Evolutionary conservation across 1,140 invertebrate genomes (phyloP).

Genomic region (Cydia strobilella): DNA sequence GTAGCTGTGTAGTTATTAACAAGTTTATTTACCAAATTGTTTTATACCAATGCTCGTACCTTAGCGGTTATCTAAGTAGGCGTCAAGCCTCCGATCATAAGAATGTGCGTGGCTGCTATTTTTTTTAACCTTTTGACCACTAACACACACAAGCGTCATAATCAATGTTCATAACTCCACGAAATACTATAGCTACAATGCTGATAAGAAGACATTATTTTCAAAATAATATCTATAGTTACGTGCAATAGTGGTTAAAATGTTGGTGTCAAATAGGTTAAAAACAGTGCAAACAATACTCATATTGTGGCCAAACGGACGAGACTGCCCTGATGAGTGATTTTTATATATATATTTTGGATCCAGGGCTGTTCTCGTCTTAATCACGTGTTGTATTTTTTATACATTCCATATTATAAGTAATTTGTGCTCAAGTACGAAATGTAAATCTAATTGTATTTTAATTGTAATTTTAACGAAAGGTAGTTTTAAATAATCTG

Average conservation of each 20-base stretch:
- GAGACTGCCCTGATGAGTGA: constrained; percentile 21
- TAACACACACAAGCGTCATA: background rate
- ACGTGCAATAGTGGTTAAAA: background rate
- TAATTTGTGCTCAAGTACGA: constrained; percentile 33
- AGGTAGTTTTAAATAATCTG: constrained; percentile 29
- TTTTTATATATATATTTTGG: constrained; percentile 31
- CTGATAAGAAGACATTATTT: background rate
- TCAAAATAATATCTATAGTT: background rate
- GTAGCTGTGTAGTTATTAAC: constrained; percentile 67
- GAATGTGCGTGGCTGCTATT: constrained; percentile 2
- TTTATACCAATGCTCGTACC: constrained; percentile 75
- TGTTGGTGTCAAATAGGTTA: constrained; percentile 4
- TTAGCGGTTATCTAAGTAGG: constrained; percentile 42
- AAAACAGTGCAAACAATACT: constrained; percentile 24
- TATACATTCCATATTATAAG: constrained; percentile 28
- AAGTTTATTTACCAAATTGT: constrained; percentile 73
- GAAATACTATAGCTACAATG: background rate
- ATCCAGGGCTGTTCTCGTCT: constrained; percentile 8
- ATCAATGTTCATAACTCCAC: background rate
- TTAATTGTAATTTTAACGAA: too few relatives aligned
- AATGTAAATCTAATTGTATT: too few relatives aligned
- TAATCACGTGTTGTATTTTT: constrained; percentile 24
- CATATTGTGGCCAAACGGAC: constrained; percentile 28
- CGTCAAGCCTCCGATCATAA: constrained; percentile 7
- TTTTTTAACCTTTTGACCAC: constrained; percentile 11